Percentiles rank a stretch among this genome's conserved stretches.
Evolutionary conservation across 2,113 vertebrate species (phyloP).

Genomic region (Psettodes erumei): DNA sequence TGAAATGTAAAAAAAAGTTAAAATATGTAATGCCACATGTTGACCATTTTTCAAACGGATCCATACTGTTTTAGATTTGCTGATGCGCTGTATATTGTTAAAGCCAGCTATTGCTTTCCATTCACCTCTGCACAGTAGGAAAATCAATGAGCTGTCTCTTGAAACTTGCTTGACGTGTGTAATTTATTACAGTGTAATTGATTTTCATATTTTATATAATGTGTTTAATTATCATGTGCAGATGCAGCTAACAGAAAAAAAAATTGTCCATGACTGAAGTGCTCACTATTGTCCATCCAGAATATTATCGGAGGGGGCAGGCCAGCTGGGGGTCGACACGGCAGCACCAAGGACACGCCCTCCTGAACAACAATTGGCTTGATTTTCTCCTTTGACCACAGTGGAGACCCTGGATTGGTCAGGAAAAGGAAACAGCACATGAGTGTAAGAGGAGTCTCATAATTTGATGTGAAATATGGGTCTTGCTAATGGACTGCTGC

Average conservation of each 20-base stretch:
- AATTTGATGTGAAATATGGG: conserved; percentile 17
- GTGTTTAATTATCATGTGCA: background rate
- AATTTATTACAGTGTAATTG: too few relatives aligned
- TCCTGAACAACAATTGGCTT: conserved; percentile 87
- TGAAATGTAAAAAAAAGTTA: conserved; percentile 57
- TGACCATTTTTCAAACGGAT: too few relatives aligned
- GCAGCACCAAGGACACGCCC: conserved; percentile 89
- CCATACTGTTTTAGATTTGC: too few relatives aligned
- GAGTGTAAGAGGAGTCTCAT: conserved; percentile 3
- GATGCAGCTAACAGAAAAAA: background rate
- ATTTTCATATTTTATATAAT: background rate
- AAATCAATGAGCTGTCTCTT: too few relatives aligned
- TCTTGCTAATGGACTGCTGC: conserved; percentile 31
- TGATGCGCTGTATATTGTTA: too few relatives aligned
- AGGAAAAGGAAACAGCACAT: conserved; percentile 10
- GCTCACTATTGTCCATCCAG: conserved; percentile 99
- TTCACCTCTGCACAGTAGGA: too few relatives aligned
- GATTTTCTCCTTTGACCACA: conserved; percentile 97
- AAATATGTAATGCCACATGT: background rate
- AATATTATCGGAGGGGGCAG: conserved; percentile 96
- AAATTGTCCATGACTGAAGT: background rate
- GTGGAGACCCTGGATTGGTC: conserved; percentile 87
- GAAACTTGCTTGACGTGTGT: too few relatives aligned
- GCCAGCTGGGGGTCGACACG: conserved; percentile 92
- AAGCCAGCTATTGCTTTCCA: too few relatives aligned